These are phyloP conservation scores for Thalassaphorura encarpata DNA, from an alignment of 1,140 invertebrate species.

Conservation along the genomic window DNA sequence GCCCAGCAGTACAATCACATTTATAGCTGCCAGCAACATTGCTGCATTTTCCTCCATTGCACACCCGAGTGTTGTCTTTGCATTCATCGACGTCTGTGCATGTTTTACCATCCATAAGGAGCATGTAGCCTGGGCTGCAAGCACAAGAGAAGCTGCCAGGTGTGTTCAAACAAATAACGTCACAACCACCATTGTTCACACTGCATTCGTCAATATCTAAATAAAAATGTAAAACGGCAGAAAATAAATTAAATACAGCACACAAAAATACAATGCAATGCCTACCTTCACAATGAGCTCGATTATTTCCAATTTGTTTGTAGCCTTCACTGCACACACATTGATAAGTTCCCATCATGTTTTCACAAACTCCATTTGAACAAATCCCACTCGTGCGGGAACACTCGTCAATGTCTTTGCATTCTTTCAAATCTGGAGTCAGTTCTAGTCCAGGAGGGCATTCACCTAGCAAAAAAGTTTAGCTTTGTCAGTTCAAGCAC, in stretches of 20 bases:
- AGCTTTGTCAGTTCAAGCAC: too few relatives aligned
- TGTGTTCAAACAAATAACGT: constrained; percentile 51
- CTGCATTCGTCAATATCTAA: constrained; percentile 56
- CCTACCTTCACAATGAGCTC: constrained; percentile 48
- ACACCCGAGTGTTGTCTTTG: constrained; percentile 63
- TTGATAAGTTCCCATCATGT: constrained; percentile 75
- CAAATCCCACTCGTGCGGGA: constrained; percentile 72
- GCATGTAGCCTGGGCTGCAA: constrained; percentile 38
- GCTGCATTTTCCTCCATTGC: constrained; percentile 69
- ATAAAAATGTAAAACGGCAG: constrained; percentile 3
- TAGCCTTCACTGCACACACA: constrained; percentile 62
- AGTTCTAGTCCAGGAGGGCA: constrained; percentile 60
- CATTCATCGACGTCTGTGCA: constrained; percentile 59
- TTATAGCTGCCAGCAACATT: constrained; percentile 57
- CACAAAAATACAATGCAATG: not conserved
- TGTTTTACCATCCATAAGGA: constrained; percentile 39
- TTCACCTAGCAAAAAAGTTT: too few relatives aligned
- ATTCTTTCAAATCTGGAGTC: constrained; percentile 50
- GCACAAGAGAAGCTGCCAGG: constrained; percentile 44
- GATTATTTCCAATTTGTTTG: constrained; percentile 50
- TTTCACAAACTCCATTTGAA: constrained; percentile 74
- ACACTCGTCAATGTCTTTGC: constrained; percentile 49
- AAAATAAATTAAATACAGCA: constrained; percentile 6
- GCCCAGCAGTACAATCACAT: constrained; percentile 65
- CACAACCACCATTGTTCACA: constrained; percentile 52